These are phyloP conservation scores for Tetragnatha versicolor DNA, from an alignment of 1,140 invertebrate genomes.

Conservation along the genomic window DNA sequence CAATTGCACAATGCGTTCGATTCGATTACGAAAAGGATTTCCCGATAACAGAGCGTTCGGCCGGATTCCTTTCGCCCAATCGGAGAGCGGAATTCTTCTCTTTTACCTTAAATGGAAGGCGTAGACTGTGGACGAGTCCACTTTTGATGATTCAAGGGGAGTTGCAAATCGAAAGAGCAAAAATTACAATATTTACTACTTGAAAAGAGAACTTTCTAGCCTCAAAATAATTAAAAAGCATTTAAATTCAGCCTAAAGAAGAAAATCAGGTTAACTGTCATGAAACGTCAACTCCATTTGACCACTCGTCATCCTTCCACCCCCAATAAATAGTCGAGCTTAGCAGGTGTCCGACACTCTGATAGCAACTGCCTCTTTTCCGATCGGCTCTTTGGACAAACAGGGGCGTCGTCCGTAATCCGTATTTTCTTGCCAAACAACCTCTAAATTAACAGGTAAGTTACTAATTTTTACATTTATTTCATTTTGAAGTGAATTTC, in stretches of 20 bases:
- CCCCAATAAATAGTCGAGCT: slow-evolving; percentile 1
- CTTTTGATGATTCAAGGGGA: background rate
- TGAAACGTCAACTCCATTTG: background rate
- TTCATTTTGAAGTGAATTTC: background rate
- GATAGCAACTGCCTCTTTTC: slow-evolving; percentile 27
- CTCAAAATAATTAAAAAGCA: background rate
- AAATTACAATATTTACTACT: background rate
- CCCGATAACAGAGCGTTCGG: background rate
- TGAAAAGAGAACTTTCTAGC: background rate
- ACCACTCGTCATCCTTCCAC: background rate
- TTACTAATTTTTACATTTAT: background rate
- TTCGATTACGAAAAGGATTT: background rate
- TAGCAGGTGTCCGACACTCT: background rate
- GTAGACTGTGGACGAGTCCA: slow-evolving; percentile 29
- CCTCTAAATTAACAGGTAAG: background rate
- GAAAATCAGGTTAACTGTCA: background rate
- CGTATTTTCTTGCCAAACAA: background rate
- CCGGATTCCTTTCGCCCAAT: slow-evolving; percentile 28
- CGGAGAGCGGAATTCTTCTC: background rate
- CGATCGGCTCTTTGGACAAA: slow-evolving; percentile 23
- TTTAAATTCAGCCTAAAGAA: background rate
- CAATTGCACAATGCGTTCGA: no score
- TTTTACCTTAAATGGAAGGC: slow-evolving; percentile 54
- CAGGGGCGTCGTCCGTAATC: slow-evolving; percentile 4
- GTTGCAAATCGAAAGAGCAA: background rate